Conservation (phyloP, 2,797 vertebrate species). For the Periparus ater region DNA sequence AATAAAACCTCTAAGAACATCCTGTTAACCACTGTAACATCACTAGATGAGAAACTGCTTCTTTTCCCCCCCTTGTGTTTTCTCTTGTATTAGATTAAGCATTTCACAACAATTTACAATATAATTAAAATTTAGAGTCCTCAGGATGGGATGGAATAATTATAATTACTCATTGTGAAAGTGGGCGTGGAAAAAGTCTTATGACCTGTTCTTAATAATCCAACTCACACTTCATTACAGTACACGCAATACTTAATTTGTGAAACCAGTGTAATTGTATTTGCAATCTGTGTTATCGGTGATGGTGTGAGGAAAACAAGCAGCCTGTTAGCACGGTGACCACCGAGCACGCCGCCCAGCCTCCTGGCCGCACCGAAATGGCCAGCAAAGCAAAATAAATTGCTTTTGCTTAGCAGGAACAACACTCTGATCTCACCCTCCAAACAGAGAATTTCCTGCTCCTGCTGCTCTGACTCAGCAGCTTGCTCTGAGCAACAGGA, state of each 20-base stretch:
- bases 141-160: background rate
- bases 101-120: background rate
- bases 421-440: conserved; percentile 4
- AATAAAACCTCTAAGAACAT: background rate
- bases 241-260: background rate
- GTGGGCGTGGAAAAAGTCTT: background rate
- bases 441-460: conserved; percentile 40
- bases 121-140: conserved; percentile 8
- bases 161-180: conserved; percentile 25
- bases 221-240: background rate
- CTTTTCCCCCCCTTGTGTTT: background rate
- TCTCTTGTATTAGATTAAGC: background rate
- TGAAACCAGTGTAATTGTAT: background rate
- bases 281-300: background rate
- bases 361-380: background rate
- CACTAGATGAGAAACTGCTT: background rate
- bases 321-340: background rate
- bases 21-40: background rate
- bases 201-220: background rate
- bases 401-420: conserved; percentile 26
- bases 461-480: conserved; percentile 54
- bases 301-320: background rate
- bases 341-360: background rate
- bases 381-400: conserved; percentile 39
- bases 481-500: conserved; percentile 19